phyloP scores from a whole-genome alignment of 2,113 vertebrate genomes.

The Etheostoma cragini region DNA sequence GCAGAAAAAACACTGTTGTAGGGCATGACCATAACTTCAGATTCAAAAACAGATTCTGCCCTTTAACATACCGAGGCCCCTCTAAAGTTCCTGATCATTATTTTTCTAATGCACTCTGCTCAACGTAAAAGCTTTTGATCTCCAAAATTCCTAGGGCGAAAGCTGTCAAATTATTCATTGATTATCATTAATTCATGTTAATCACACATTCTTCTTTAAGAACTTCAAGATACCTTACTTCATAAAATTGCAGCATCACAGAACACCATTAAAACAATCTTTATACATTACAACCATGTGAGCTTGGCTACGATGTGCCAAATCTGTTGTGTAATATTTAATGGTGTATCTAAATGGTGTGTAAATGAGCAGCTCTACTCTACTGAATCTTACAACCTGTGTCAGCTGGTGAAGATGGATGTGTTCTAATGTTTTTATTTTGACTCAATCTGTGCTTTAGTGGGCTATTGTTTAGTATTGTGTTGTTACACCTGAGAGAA shows the following conservation, averaged over 20 bases:
- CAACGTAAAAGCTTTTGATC: constrained; percentile 35
- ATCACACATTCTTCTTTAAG: constrained; percentile 28
- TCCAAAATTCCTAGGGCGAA: constrained; percentile 28
- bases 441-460: constrained; percentile 5
- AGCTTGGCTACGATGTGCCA: background rate
- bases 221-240: constrained; percentile 11
- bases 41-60: constrained; percentile 13
- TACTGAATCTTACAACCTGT: background rate
- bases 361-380: background rate
- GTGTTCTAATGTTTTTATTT: constrained; percentile 8
- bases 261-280: constrained; percentile 19
- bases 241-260: background rate
- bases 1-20: constrained; percentile 18
- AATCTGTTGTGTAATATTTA: background rate
- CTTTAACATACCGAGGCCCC: constrained; percentile 28
- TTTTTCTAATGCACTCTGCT: constrained; percentile 29
- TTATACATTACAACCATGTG: background rate
- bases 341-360: background rate
- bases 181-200: constrained; percentile 54
- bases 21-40: constrained; percentile 7
- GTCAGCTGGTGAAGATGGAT: background rate
- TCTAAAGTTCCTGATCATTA: constrained; percentile 38
- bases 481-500: constrained; percentile 37
- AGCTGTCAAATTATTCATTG: constrained; percentile 58
- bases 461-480: too few species aligned